Percentiles rank a stretch among this genome's conserved stretches.
Evolutionary conservation across 2,113 vertebrate species (phyloP).

Genomic region (Oophaga pumilio): DNA sequence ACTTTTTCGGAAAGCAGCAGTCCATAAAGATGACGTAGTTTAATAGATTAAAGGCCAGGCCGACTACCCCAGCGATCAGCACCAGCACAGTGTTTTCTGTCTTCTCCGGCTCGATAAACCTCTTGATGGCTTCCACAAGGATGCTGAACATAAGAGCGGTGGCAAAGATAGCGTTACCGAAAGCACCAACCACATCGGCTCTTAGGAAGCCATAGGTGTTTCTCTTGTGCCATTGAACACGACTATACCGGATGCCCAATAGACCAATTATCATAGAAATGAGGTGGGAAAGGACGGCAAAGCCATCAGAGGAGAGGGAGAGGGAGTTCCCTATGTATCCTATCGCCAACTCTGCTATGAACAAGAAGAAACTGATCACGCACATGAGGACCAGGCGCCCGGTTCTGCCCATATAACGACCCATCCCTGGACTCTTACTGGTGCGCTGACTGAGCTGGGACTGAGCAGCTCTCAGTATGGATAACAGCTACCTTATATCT

Average conservation of each 20-base stretch:
- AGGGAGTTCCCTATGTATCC: slow-evolving; percentile 74
- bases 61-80: slow-evolving; percentile 66
- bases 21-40: slow-evolving; percentile 77
- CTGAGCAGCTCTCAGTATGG: neutral
- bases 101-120: slow-evolving; percentile 71
- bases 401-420: slow-evolving; percentile 70
- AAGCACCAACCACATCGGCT: slow-evolving; percentile 75
- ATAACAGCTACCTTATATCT: slow-evolving; percentile 53
- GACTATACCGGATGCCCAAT: slow-evolving; percentile 60
- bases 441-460: neutral
- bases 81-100: slow-evolving; percentile 67
- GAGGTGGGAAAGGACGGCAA: slow-evolving; percentile 73
- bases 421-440: slow-evolving; percentile 63
- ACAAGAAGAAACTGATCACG: slow-evolving; percentile 62
- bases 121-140: slow-evolving; percentile 72
- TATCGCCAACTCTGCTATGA: slow-evolving; percentile 65
- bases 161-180: slow-evolving; percentile 76
- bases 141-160: slow-evolving; percentile 76
- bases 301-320: slow-evolving; percentile 74
- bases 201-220: slow-evolving; percentile 72
- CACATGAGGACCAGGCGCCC: slow-evolving; percentile 72
- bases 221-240: slow-evolving; percentile 63
- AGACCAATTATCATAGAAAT: slow-evolving; percentile 75
- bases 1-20: slow-evolving; percentile 67
- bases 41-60: slow-evolving; percentile 71